Base-by-base conservation (phyloP, 1,140 invertebrate genomes). In the Caerostris extrusa region DNA sequence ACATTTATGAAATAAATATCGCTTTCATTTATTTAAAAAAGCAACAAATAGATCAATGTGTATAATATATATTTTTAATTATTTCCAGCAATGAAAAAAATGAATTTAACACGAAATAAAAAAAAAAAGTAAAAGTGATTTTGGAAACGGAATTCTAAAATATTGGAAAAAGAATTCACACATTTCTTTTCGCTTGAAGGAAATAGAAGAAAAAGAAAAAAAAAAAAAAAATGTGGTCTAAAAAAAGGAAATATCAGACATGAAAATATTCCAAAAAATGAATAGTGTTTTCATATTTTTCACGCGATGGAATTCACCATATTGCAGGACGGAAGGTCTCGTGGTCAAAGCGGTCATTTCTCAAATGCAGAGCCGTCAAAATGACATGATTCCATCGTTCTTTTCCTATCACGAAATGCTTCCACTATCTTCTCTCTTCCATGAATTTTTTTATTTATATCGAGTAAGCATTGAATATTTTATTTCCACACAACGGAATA, bases 341-440 rank as follows among this genome's bases (percentile, higher is more conserved):
- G 85, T 83, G 82, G 82, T 83, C 82, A 57, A 83, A 83, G 57
- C 19, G 82, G 82, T 14, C 82, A 83, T 83, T 83, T 58, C 34
- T 83, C 82, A 83, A 83, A n/a, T 55, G 82, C 14, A 56, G 71
- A 77, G 71, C 71, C 71, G 34, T 77, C 71, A 77, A 55, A 83
- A 58, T 57, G 82, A 56, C 82, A 83, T 58, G 82, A 56, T 57
- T 83, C 82, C 82, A 58, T 83, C 55, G 82, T 57, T 64, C 85
- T 60, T 87, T 87, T 87, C 58, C 57, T 19, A 61, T 87, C 85
- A 87, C 60, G 85, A 57, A 87, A 87, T 64, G 85, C 57, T 87
- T 64, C 64, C n/a, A n/a, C 57, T 64, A 7, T 17, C 17, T n/a
- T n/a, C 53, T 55, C 82, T n/a, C 7, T 17, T 57, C 34, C 34